Evolutionary conservation across 1,140 invertebrate species (phyloP), one percentile per base, ranked within the genome.

Genomic region (Drosophila novamexicana): DNA sequence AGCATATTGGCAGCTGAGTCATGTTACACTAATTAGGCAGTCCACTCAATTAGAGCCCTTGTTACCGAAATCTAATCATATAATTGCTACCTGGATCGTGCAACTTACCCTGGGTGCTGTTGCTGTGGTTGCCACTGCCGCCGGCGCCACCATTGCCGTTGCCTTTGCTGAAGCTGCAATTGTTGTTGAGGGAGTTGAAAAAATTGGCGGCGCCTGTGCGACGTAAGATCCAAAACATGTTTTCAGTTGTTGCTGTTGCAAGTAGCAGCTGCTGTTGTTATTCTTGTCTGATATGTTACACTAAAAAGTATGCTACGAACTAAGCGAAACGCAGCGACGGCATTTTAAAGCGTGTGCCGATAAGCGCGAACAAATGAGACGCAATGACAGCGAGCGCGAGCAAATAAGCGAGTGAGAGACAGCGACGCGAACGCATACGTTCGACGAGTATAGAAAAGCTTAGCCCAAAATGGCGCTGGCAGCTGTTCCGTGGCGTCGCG

Each of bases 161-260:
- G 62, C 76, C 58, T 58, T 91, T 92, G n/a, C 79, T 83, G 32
- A 90, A 83, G 63, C 79, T 90, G 85, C 90, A 92, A 65, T 92
- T 92, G 65, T 92, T 92, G 79, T 92, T 92, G 18, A 92, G 75
- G 34, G 91, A 92, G 76, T 92, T 92, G 59, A 92, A 92, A 73
- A 92, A 92, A 74, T 91, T 92, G 62, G 79, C 91, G 36, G 91
- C 91, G 29, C 91, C 91, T 7, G 91, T 92, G 61, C 91, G 83
- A 36, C 91, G 81, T 79, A 92, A 79, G 75, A 92, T 92, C 91
- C 91, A 92, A 92, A 92, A 92, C 91, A 92, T 92, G 50, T 68
- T 91, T 49, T 6, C 36, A 57, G 22, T 39, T 71, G 37, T 54
- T 58, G 77, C 45, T 53, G 77, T 53, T 42, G 29, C 10, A 39